phyloP scores from a whole-genome alignment of 2,888 invertebrate species.

The Eupithecia dodoneata region DNA sequence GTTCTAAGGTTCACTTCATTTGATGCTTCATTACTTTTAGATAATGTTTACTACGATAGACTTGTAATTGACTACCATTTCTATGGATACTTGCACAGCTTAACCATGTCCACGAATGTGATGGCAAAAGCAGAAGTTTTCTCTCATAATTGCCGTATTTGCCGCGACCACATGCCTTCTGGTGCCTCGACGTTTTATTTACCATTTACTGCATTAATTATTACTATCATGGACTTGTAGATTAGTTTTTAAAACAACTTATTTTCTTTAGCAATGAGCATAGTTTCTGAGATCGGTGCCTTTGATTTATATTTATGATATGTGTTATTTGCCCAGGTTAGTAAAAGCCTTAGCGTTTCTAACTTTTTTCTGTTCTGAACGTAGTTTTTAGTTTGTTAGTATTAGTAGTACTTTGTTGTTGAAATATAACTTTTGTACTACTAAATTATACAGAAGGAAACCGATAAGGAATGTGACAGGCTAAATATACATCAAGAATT shows the following conservation, averaged over 20 bases:
- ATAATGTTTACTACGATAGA: not conserved
- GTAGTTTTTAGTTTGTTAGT: not conserved
- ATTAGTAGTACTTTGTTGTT: not conserved
- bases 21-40: not conserved
- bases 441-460: conserved; percentile 9
- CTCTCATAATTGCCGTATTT: not conserved
- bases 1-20: too few species aligned
- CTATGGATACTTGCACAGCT: not conserved
- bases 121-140: conserved; percentile 7
- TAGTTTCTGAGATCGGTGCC: not conserved
- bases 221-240: not conserved
- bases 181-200: conserved; percentile 3
- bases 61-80: not conserved
- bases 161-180: conserved; percentile 7
- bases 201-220: conserved; percentile 4
- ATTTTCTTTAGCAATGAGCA: not conserved
- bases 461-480: conserved; percentile 4
- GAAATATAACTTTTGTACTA: not conserved
- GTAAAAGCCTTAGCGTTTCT: not conserved
- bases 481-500: conserved; percentile 5
- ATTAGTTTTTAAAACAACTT: conserved; percentile 7
- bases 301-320: conserved; percentile 7
- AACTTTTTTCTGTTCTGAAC: not conserved
- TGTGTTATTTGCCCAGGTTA: not conserved
- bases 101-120: not conserved